Base-by-base conservation (phyloP, 2,797 vertebrate genomes). In the Oreochromis grahami region DNA sequence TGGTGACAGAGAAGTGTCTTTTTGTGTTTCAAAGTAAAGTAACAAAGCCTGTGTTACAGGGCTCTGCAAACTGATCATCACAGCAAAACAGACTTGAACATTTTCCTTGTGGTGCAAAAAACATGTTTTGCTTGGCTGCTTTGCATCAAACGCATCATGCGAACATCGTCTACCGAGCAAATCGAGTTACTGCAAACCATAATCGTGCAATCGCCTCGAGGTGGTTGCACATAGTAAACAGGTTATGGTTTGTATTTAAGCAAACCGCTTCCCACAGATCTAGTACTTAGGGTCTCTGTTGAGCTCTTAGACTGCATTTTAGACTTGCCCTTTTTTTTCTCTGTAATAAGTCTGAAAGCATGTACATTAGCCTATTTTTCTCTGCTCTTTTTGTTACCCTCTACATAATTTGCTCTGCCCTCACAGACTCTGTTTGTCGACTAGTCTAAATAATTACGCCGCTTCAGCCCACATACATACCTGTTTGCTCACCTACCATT, bases 391-490 rank as follows among this genome's bases (percentile, higher is more conserved):
- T 52, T 29, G 53, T 81, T 80, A 51, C 76, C 81, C 77, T 88
- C 84, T 36, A 56, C 85, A 88, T 88, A 87, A 72, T 92, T 87
- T 84, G 34, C 80, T 83, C 79, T 85, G 76, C 76, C 78, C 87
- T 88, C 60, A 50, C 78, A 41, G 55, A 32, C 60, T 77, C 58
- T 86, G 77, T 90, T 86, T 88, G 84, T 79, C 29, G 76, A 86
- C 81, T 82, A 83, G 86, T 90, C 85, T 84, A 83, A 90, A 92
- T 91, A 86, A 92, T 93, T 74, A 83, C 1, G n/a, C 32, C 36
- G 79, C 85, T 74, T 79, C 84, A 80, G 83, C 90, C 83, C 84
- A 85, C 81, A 87, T 77, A 72, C 63, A 41, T 63, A 84, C 84
- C 81, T 84, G 85, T 91, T 90, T 90, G 83, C 79, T 87, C 87